Conservation (phyloP, 30 jellyfish, hydroid and myxozoan genomes). For the Nemopilema nomurai region DNA sequence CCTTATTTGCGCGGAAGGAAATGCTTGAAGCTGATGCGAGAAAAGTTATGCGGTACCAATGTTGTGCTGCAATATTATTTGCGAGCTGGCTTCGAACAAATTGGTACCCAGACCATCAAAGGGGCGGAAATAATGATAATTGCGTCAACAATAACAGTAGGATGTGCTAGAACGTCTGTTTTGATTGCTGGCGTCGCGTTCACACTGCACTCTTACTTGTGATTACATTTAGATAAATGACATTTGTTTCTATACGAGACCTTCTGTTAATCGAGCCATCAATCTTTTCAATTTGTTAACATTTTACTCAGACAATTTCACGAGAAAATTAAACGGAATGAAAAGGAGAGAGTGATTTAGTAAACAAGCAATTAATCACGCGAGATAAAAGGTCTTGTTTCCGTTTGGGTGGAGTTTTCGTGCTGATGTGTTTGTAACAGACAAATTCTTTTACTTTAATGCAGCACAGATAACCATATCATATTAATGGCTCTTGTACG, state of each 20-base stretch:
- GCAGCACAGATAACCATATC: neutral
- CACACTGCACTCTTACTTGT: neutral
- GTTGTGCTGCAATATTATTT: neutral
- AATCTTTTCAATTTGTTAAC: neutral
- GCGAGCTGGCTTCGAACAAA: neutral
- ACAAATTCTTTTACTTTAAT: neutral
- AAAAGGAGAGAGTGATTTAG: neutral
- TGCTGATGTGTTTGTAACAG: constrained; percentile 4
- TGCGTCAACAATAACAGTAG: neutral
- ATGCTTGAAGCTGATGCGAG: neutral
- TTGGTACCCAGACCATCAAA: neutral
- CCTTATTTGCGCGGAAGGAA: neutral
- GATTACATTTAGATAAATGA: neutral
- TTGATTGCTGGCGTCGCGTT: neutral
- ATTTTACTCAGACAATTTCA: neutral
- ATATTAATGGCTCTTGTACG: neutral
- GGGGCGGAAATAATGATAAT: neutral
- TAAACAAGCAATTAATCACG: constrained; percentile 20
- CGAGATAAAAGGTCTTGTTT: constrained; percentile 17
- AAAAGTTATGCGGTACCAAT: neutral
- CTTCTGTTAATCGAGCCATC: neutral
- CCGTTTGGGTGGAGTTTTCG: constrained; percentile 47
- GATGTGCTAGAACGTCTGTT: neutral
- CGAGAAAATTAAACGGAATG: neutral
- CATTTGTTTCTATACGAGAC: neutral